phyloP scores from a whole-genome alignment of 2,888 invertebrate species.

The Plebejus melissa region DNA sequence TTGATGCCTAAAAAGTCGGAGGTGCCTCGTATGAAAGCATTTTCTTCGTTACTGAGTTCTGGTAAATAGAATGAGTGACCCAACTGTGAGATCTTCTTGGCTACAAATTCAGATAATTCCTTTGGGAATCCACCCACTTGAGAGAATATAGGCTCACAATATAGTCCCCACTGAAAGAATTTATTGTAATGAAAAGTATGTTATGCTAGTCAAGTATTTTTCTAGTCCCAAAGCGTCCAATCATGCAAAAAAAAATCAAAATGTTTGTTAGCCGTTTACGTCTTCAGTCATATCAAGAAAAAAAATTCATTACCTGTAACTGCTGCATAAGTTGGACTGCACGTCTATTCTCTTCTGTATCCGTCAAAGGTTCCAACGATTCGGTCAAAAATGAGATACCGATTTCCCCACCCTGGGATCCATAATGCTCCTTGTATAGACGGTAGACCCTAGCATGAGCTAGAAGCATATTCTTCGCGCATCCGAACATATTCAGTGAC shows the following conservation, averaged over 20 bases:
- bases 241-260: too few relatives aligned
- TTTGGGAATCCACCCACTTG: conserved; percentile 79
- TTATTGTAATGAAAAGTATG: too few relatives aligned
- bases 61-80: conserved; percentile 64
- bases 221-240: too few relatives aligned
- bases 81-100: conserved; percentile 65
- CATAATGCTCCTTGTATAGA: conserved; percentile 56
- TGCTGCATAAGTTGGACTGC: conserved; percentile 63
- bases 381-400: conserved; percentile 74
- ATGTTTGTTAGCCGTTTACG: too few relatives aligned
- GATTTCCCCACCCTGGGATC: conserved; percentile 55
- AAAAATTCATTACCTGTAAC: conserved; percentile 30
- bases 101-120: conserved; percentile 75
- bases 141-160: conserved; percentile 79
- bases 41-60: conserved; percentile 56
- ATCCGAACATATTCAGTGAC: conserved; percentile 52
- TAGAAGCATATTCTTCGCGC: conserved; percentile 62
- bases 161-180: conserved; percentile 70
- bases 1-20: conserved; percentile 73
- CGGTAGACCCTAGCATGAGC: conserved; percentile 75
- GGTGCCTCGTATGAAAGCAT: conserved; percentile 45
- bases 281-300: too few relatives aligned
- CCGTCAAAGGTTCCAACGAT: conserved; percentile 64
- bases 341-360: conserved; percentile 54
- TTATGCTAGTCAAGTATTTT: too few relatives aligned